These are phyloP conservation scores for Steromphala cineraria DNA, from an alignment of 2,888 invertebrate species.

Conservation along the genomic window DNA sequence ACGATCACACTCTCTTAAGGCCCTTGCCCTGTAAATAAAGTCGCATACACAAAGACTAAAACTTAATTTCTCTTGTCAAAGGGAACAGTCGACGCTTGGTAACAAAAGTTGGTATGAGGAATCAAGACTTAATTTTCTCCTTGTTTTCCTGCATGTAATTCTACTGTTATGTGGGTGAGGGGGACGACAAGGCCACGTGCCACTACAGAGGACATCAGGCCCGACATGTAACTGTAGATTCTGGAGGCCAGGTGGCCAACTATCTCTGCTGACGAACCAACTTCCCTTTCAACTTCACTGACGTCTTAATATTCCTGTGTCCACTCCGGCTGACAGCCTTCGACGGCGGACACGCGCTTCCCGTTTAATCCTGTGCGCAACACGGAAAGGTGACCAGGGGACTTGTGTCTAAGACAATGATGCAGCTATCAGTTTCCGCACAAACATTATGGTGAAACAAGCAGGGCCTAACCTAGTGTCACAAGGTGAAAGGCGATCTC, in stretches of 20 bases:
- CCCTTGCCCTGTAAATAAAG: too few relatives aligned
- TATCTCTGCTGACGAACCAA: background rate
- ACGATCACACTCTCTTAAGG: too few relatives aligned
- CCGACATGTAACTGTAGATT: background rate
- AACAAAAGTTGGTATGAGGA: background rate
- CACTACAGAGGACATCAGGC: background rate
- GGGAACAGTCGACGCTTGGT: too few relatives aligned
- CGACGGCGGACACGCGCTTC: background rate
- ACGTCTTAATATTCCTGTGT: background rate
- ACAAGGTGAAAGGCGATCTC: background rate
- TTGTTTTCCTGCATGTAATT: background rate
- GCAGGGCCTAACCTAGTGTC: background rate
- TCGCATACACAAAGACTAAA: too few relatives aligned
- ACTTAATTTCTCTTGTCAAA: too few relatives aligned
- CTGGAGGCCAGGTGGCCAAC: background rate
- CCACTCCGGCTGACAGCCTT: background rate
- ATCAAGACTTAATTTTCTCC: background rate
- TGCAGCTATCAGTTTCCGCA: background rate
- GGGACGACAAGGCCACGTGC: background rate
- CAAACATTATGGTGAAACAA: slow-evolving; percentile 2
- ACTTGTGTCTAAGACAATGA: background rate
- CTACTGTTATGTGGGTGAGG: background rate
- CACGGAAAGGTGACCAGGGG: background rate
- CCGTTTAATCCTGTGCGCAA: background rate
- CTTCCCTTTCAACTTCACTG: background rate